Evolutionary conservation across 2,888 invertebrate species (phyloP).

Genomic region (Camptogramma bilineatum): DNA sequence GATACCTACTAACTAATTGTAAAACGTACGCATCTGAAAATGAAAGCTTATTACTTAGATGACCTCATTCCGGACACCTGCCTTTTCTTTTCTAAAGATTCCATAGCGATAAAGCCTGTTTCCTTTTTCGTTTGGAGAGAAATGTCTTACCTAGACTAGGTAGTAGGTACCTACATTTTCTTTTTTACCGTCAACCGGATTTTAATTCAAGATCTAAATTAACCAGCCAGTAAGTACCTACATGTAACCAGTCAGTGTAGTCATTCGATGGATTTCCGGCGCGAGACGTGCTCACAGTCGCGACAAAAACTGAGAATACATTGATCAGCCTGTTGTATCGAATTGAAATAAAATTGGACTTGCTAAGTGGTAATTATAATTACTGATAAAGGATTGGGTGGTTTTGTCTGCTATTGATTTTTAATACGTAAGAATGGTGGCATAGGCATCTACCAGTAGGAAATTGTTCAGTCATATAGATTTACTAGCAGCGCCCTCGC

Average conservation of each 20-base stretch:
- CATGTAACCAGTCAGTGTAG: constrained; percentile 2
- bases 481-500: too few species aligned
- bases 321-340: constrained; percentile 16
- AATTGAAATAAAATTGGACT: constrained; percentile 21
- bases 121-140: not conserved
- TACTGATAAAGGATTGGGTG: not conserved
- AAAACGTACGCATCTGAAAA: too few species aligned
- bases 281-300: constrained; percentile 24
- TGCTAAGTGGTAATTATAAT: constrained; percentile 18
- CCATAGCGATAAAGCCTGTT: not conserved
- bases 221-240: constrained; percentile 1
- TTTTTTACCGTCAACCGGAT: constrained; percentile 5
- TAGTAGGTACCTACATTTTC: not conserved
- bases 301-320: constrained; percentile 29
- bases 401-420: too few species aligned
- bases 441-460: too few species aligned
- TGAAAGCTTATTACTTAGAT: too few species aligned
- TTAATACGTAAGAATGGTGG: too few species aligned
- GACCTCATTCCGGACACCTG: too few species aligned
- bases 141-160: not conserved
- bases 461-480: too few species aligned
- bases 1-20: too few species aligned
- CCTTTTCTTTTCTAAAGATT: too few species aligned
- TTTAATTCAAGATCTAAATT: constrained; percentile 9
- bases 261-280: constrained; percentile 33